Evolutionary conservation across 2,888 invertebrate species (phyloP), one percentile per base, ranked within the genome.

Genomic region (Pyrrhia umbra): DNA sequence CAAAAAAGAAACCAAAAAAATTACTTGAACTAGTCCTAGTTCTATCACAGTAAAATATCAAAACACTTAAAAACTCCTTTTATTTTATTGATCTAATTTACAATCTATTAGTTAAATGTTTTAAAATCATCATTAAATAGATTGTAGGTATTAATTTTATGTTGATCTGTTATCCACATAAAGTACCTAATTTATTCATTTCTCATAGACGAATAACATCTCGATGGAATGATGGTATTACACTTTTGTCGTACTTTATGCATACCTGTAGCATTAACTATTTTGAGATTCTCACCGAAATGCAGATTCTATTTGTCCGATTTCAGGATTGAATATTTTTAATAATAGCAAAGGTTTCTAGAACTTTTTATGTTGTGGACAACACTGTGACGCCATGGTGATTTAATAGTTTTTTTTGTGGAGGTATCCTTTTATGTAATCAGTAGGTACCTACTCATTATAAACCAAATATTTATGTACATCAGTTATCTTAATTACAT

Each of bases 21-120:
- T 74, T 65, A 77, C 56, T 73, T 77, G 60, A 78, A 80, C 78
- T 80, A 92, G 87, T 89, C 89, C 92, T 93, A 94, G 89, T 86
- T 91, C 93, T 94, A 95, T 95, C 94, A 95, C 94, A 94, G 94
- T 90, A 91, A 91, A 92, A 92, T 91, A 92, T 91, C 88, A 90
- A 91, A 90, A 89, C 84, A 85, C 84, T 76, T 68, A 72, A 42
- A 74, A 66, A 75, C 68, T 77, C 65, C 68, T 74, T 72, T 59
- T 50, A 66, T 66, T 68, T 62, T 39, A 60, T 65, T 68, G 62
- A 75, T 78, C 60, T 71, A 51, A 42, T 61, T 18, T 52, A 62
- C 4, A 30, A 60, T 20, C n/a, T 27, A 39, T 34, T 43, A 56
- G 34, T 57, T n/a, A 27, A 40, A 37, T 30, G 21, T 52, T 50